Evolutionary conservation across 2,113 vertebrate genomes (phyloP), one percentile per base, ranked within the genome.

Genomic region (Odocoileus hemionus): DNA sequence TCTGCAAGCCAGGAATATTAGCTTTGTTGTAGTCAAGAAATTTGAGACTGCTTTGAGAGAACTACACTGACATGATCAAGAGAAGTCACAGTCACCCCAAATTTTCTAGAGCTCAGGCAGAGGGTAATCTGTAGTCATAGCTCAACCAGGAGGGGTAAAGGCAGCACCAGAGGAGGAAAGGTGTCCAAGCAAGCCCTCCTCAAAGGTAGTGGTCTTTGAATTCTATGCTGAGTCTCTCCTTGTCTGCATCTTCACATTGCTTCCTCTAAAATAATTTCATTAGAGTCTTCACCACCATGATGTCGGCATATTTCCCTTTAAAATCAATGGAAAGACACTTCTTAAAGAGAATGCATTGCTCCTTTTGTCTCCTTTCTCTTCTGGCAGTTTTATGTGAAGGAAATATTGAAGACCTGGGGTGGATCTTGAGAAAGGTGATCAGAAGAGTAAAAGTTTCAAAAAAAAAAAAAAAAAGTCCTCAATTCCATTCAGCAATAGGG

Each of bases 401-500:
- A 86, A 82, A 36, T 30, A 85, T 7, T 89, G 23, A 57, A 89
- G 67, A 89, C 50, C 43, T 89, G 39, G 3, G 1, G 15, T 89
- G 4, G 10, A 52, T 89, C 33, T 57, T 94, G 19, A 58, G 30
- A 91, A 94, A 95, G 54, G 26, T 43, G 21, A 17, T 36, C 47
- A 26, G 19, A 86, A 96, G 45, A 96, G 57, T 52, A 96, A 86
- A 92, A 92, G 33, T 94, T 21, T 79, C n/a, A 15, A 12, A 36
- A 33, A n/a, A 30, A 33, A 82, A 33, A 82, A n/a, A 39, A 19
- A 43, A 19, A 7, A 33, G 8, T 67, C 13, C 39, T 90, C 47
- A 94, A 58, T 95, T 86, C 19, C 86, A 52, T 28, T 91, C 50
- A 93, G 45, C 33, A 92, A 43, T 61, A 96, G 86, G 67, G n/a